Percentiles rank a stretch among this genome's conserved stretches.
These are phyloP conservation scores for Motacilla tschutschensis DNA, from an alignment of 2,113 vertebrate species.

Conservation along the genomic window DNA sequence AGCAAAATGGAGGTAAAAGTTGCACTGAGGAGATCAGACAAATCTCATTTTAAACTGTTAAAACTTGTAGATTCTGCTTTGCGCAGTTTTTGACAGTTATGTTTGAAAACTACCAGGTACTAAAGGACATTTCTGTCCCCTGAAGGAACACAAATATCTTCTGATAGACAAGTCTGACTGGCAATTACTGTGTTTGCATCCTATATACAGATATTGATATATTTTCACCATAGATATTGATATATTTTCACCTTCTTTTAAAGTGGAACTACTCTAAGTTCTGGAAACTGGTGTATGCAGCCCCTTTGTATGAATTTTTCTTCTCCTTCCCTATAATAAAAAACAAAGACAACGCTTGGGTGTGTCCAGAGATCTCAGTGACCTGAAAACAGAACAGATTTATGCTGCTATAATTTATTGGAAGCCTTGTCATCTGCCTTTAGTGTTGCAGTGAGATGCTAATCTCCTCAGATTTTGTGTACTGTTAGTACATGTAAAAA, in stretches of 20 bases:
- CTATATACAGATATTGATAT: no score
- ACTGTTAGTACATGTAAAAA: constrained; percentile 70
- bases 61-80: background rate
- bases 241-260: background rate
- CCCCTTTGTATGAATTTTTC: background rate
- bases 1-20: background rate
- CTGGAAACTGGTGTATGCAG: background rate
- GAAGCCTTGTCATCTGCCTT: constrained; percentile 64
- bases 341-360: constrained; percentile 6
- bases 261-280: background rate
- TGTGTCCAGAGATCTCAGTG: constrained; percentile 56
- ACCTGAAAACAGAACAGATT: constrained; percentile 51
- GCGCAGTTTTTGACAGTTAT: background rate
- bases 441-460: constrained; percentile 61
- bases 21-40: background rate
- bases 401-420: constrained; percentile 44
- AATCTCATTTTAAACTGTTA: background rate
- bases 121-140: background rate
- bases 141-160: background rate
- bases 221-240: no score
- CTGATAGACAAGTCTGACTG: background rate
- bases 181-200: background rate
- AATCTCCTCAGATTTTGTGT: constrained; percentile 71
- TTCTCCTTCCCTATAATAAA: background rate
- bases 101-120: background rate